Base-by-base conservation (phyloP, 2,888 invertebrate species). In the Hedya salicella region DNA sequence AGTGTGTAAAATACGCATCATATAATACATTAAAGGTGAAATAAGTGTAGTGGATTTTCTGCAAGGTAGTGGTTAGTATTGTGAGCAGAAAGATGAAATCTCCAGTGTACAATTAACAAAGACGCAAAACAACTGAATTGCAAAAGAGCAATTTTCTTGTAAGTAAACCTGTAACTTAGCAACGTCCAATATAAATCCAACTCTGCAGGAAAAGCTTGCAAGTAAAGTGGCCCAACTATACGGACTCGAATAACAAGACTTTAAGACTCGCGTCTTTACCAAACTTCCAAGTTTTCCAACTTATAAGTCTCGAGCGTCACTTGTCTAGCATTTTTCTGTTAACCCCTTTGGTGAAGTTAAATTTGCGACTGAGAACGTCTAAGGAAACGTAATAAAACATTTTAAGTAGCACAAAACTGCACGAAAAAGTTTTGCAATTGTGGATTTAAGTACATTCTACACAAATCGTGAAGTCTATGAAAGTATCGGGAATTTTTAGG, bases 211-310 rank as follows among this genome's bases (percentile, higher is more conserved):
- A 48, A 48, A 48, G 48, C 48, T 48, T 48, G 48, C 52, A 17
- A 19, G 36, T 36, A 52, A 52, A 52, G 36, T 52, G 52, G 36
- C 13, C 13, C 52, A 52, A 52, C 52, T 52, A 52, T 17, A n/a
- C 17, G n/a, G 32, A 52, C 36, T 52, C 52, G 52, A 52, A 52
- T 52, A 52, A 52, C 52, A 52, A 52, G 52, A 52, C 52, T 52
- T 32, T 36, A 17, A 52, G 17, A 11, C 52, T 13, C 16, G 13
- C n/a, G 39, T 25, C 11, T 42, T 56, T 56, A 16, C 13, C 13
- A 39, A 60, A 60, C 46, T 48, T 39, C 21, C 21, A n/a, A 48
- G 39, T 52, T 52, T 52, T n/a, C 56, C 8, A 39, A 48, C 59
- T 39, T 49, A 17, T 19, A 49, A 60, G 48, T 48, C 14, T 39